Evolutionary conservation across 2,113 vertebrate genomes (phyloP), one percentile per base, ranked within the genome.

Genomic region (Vireo altiloquus): DNA sequence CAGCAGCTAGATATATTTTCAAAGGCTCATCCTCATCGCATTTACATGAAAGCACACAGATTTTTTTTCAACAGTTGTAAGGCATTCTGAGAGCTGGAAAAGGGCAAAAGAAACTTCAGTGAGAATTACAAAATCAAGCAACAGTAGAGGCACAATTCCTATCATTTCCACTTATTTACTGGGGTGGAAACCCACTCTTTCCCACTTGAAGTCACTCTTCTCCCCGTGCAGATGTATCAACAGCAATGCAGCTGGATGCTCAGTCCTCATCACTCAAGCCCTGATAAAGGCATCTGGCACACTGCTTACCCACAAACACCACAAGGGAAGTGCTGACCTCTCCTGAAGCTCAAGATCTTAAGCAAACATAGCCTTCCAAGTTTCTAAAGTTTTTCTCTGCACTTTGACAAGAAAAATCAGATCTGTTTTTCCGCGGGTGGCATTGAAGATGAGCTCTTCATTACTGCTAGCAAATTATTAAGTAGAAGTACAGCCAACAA

Each of bases 1-100:
- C 90, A 90, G 94, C 82, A 92, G 85, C 68, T 68, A 95, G 81
- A 91, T 94, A 78, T 4, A 56, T 71, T 97, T 93, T 97, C 96
- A 97, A 96, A 96, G 89, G 88, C 82, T 95, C 68, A 81, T 92
- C 89, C 52, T 92, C 90, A 44, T 66, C 4, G 1, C 78, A 94
- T 70, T 90, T 80, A 95, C 82, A 96, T 96, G 93, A 96, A 96
- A 96, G 95, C 60, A 71, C 25, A 85, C 39, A 35, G 44, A 44
- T 82, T 74, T 80, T 81, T 30, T 11, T 8, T 8, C 33, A 83
- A 86, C 35, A 39, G 22, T 54, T 92, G 30, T 88, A 91, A 74
- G 42, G 24, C 59, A 50, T 85, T 94, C 72, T 60, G 60, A 90
- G 66, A 88, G 71, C 54, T 81, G 83, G 80, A 70, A 86, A 89